Evolutionary conservation across 2,888 invertebrate species (phyloP).

Genomic region (Heliconius hortense): DNA sequence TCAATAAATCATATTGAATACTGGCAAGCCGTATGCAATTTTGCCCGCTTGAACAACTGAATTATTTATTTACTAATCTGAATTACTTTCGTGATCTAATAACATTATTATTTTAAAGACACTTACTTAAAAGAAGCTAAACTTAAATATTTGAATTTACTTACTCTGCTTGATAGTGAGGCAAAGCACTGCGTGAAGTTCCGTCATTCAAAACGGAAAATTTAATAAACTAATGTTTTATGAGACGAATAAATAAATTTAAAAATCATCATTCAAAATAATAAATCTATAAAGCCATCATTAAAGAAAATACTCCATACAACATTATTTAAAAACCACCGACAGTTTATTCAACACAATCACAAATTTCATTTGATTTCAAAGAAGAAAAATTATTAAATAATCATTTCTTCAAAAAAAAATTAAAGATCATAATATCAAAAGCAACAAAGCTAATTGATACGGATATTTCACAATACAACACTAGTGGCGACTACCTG

Average conservation of each 20-base stretch:
- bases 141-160: too few species aligned
- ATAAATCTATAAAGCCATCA: neutral
- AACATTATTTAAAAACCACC: constrained; percentile 9
- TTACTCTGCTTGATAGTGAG: too few species aligned
- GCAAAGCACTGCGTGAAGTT: too few species aligned
- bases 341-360: constrained; percentile 9
- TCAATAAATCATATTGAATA: too few species aligned
- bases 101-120: too few species aligned
- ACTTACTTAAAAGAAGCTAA: too few species aligned
- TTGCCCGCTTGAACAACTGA: too few species aligned
- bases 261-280: neutral
- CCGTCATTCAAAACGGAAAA: too few species aligned
- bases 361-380: constrained; percentile 18
- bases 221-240: too few species aligned
- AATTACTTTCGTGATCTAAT: too few species aligned
- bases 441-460: constrained; percentile 33
- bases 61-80: too few species aligned
- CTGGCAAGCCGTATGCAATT: too few species aligned
- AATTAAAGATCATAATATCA: constrained; percentile 26
- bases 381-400: constrained; percentile 27
- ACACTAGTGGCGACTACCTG: constrained; percentile 41
- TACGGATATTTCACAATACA: constrained; percentile 44
- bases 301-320: neutral
- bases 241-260: neutral
- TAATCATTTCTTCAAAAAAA: constrained; percentile 23